Conservation (phyloP, 2,888 invertebrate genomes). For the Listrodromus nycthemerus region DNA sequence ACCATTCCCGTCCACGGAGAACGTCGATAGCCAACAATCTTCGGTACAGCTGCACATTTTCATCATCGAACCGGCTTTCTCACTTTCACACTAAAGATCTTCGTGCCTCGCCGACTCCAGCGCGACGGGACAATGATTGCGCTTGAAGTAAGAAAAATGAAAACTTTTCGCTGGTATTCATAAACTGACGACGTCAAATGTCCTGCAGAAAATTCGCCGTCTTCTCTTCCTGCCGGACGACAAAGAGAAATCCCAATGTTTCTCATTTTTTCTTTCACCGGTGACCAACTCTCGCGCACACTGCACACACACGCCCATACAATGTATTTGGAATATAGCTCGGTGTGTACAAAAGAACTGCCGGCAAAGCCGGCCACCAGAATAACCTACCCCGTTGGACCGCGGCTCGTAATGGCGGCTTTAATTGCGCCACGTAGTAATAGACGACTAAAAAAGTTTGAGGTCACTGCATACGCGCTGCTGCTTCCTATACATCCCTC, state of each 20-base stretch:
- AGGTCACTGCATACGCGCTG: slow-evolving; percentile 46
- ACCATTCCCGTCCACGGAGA: background rate
- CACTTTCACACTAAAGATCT: background rate
- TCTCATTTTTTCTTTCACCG: background rate
- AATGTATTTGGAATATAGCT: slow-evolving; percentile 1
- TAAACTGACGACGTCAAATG: background rate
- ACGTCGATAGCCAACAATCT: slow-evolving; percentile 15
- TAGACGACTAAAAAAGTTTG: slow-evolving; percentile 57
- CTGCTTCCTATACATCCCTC: slow-evolving; percentile 56
- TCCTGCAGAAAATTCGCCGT: background rate
- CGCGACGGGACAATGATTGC: background rate
- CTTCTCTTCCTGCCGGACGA: background rate
- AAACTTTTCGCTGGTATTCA: background rate
- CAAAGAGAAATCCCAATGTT: background rate
- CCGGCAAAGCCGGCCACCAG: background rate
- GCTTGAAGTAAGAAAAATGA: background rate
- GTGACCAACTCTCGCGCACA: background rate
- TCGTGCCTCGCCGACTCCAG: background rate
- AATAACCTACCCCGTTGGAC: slow-evolving; percentile 2
- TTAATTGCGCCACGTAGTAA: slow-evolving; percentile 54
- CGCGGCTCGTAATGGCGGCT: slow-evolving; percentile 26
- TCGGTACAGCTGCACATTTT: slow-evolving; percentile 12
- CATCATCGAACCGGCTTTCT: background rate
- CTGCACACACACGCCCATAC: background rate
- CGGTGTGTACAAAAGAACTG: slow-evolving; percentile 12